phyloP scores from a whole-genome alignment of 2,797 vertebrate genomes.

The Harpagifer antarcticus region DNA sequence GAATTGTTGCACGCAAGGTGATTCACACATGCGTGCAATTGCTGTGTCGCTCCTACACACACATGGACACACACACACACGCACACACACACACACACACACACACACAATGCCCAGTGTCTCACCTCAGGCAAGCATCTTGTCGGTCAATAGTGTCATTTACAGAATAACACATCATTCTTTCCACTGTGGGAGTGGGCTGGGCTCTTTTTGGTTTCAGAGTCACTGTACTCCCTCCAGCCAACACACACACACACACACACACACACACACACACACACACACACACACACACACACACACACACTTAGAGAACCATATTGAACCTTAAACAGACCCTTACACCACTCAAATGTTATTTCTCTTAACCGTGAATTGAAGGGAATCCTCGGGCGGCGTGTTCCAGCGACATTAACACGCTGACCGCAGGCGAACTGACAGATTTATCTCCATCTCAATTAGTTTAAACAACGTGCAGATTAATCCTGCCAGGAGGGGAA shows the following conservation, averaged over 20 bases:
- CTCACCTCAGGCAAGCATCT: conserved; percentile 75
- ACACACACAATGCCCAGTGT: conserved; percentile 60
- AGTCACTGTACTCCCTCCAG: conserved; percentile 74
- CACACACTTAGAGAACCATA: conserved; percentile 18
- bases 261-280: conserved; percentile 30
- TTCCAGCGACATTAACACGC: conserved; percentile 53
- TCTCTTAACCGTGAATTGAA: conserved; percentile 53
- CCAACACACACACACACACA: conserved; percentile 62
- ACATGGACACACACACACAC: conserved; percentile 11
- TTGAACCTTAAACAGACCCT: conserved; percentile 50
- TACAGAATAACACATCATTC: conserved; percentile 79
- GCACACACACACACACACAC: conserved; percentile 17
- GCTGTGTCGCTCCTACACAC: conserved; percentile 4
- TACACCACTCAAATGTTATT: conserved; percentile 53
- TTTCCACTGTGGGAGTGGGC: conserved; percentile 84
- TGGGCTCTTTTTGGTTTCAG: conserved; percentile 74
- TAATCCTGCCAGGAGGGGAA: conserved; percentile 49
- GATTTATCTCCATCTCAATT: conserved; percentile 68
- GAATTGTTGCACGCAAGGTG: conserved; percentile 42
- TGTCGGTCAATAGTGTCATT: conserved; percentile 77
- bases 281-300: background rate
- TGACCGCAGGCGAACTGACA: conserved; percentile 48
- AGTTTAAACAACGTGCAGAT: conserved; percentile 58
- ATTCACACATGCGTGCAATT: conserved; percentile 42
- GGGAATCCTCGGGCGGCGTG: conserved; percentile 56